Conservation (phyloP, 2,113 vertebrate species). For the Danio rerio region DNA sequence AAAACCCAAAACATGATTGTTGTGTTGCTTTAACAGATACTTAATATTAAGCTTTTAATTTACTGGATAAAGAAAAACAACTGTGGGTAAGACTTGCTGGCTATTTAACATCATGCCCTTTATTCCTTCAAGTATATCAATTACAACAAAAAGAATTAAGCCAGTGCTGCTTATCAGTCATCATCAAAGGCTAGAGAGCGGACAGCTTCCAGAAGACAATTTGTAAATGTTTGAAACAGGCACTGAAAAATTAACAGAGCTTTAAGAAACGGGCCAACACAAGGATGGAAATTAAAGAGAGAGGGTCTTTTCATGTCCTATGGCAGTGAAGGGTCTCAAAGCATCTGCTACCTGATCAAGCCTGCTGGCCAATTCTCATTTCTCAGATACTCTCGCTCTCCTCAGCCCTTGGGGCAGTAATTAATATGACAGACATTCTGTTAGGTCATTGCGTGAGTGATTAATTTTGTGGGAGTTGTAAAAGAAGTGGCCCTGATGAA, state of each 20-base stretch:
- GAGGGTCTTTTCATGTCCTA: constrained; percentile 20
- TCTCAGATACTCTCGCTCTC: constrained; percentile 12
- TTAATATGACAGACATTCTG: constrained; percentile 51
- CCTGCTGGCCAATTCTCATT: constrained; percentile 27
- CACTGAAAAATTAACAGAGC: neutral
- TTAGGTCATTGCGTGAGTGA: constrained; percentile 27
- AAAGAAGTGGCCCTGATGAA: constrained; percentile 29
- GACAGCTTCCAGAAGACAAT: neutral
- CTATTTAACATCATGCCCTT: neutral
- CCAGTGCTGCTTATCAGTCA: neutral
- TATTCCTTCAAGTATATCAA: constrained; percentile 28
- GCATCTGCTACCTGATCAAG: constrained; percentile 46
- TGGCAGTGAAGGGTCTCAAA: constrained; percentile 38
- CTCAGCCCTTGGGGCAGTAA: constrained; percentile 36
- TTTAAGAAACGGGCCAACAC: constrained; percentile 16
- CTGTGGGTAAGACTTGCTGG: neutral
- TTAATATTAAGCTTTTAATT: neutral
- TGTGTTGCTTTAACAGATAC: neutral
- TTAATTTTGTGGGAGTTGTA: constrained; percentile 47
- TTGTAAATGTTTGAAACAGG: neutral
- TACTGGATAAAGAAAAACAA: neutral
- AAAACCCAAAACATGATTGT: too few relatives aligned
- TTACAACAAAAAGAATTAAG: constrained; percentile 27
- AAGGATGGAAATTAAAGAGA: neutral
- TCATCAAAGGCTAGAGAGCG: neutral